phyloP scores from a whole-genome alignment of 53 echinoderm and acorn worm species.

The Patiria pectinifera region DNA sequence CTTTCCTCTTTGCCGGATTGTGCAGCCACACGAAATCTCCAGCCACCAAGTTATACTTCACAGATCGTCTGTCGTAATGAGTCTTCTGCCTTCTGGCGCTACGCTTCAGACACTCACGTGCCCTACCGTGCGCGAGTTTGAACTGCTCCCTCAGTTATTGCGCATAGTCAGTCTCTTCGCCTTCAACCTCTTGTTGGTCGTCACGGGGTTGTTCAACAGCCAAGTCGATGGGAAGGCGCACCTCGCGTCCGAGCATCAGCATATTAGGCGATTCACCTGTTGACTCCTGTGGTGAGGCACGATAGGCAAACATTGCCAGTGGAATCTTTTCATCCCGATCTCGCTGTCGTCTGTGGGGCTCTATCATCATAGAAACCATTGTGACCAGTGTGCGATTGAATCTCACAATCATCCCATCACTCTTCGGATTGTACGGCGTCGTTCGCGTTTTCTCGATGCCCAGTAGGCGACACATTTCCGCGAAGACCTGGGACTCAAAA shows the following conservation, averaged over 20 bases:
- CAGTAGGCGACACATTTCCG: constrained; percentile 27
- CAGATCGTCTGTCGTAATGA: constrained; percentile 15
- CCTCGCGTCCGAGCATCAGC: constrained; percentile 33
- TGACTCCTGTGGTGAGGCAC: constrained; percentile 32
- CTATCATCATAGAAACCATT: constrained; percentile 41
- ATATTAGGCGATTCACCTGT: constrained; percentile 34
- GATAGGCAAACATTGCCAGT: constrained; percentile 30
- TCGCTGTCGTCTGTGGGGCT: constrained; percentile 2
- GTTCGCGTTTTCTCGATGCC: constrained; percentile 48
- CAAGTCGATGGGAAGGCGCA: constrained; percentile 23
- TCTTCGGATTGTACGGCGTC: constrained; percentile 41
- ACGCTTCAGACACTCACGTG: constrained; percentile 1
- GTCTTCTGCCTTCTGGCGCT: constrained; percentile 9
- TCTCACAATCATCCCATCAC: constrained; percentile 54
- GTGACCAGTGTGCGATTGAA: constrained; percentile 56
- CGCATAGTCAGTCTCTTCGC: neutral
- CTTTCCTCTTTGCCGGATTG: too few species aligned
- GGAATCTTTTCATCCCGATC: constrained; percentile 43
- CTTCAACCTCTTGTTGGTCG: neutral
- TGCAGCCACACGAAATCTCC: constrained; percentile 11
- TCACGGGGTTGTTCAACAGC: neutral
- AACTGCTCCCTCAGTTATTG: constrained; percentile 1
- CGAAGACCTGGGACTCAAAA: constrained; percentile 16
- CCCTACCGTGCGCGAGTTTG: neutral
- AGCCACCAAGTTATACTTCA: neutral